A percentile compares a stretch with the other conserved stretches of the same genome.
Evolutionary conservation across 2,797 vertebrate species (phyloP).

Genomic region (Tenualosa ilisha): DNA sequence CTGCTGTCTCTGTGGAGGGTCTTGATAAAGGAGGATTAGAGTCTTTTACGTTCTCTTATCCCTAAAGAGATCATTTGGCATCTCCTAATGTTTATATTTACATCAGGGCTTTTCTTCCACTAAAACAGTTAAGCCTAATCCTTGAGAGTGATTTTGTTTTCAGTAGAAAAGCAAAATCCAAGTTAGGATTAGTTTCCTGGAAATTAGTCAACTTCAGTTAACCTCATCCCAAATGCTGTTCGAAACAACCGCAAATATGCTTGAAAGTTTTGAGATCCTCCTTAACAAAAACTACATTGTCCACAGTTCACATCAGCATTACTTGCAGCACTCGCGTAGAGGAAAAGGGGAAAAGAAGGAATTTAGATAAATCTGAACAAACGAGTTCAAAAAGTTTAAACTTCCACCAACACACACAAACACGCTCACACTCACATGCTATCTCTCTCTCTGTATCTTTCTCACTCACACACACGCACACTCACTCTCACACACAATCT

Average conservation of each 20-base stretch:
- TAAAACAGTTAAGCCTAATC: conserved; percentile 1
- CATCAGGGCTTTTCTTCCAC: neutral
- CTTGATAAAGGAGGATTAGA: neutral
- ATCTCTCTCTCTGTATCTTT: too few species aligned
- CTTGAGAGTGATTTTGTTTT: neutral
- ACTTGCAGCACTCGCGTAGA: too few species aligned
- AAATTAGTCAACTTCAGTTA: neutral
- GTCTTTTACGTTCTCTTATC: neutral
- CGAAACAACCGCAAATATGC: neutral
- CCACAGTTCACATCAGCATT: neutral
- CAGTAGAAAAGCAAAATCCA: neutral
- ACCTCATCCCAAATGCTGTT: neutral
- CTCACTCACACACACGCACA: too few species aligned
- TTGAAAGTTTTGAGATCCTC: neutral
- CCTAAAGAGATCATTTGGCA: neutral
- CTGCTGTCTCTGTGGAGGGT: neutral
- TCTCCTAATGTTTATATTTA: neutral
- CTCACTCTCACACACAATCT: too few species aligned
- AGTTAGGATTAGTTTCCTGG: conserved; percentile 9
- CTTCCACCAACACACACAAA: too few species aligned
- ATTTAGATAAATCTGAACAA: too few species aligned
- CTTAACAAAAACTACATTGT: neutral
- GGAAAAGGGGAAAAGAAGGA: too few species aligned
- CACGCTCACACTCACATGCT: too few species aligned
- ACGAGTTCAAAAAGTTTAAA: too few species aligned